Evolutionary conservation across 2,888 invertebrate genomes (phyloP), one percentile per base, ranked within the genome.

Genomic region (Parnassius apollo): DNA sequence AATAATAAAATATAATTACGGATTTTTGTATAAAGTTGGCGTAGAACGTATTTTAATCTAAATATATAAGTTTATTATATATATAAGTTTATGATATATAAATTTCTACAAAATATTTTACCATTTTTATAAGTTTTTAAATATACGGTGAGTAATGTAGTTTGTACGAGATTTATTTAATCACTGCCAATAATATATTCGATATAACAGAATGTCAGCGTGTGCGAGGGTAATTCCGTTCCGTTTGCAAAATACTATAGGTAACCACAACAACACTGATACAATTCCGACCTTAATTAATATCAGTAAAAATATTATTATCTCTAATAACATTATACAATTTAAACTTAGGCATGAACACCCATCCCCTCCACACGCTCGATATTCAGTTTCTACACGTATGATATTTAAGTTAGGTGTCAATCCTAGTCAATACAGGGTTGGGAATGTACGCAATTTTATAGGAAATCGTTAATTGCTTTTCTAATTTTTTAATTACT

Each of bases 361-460:
- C 9, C 11, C 44, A 3, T 12, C 18, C 13, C n/a, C 11, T 42
- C 1, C 8, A 18, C 11, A 13, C 11, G 3, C 44, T 10, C 18
- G 12, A 4, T 58, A 22, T 51, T 35, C 51, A 18, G 8, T 48
- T 57, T 50, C 25, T 56, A 42, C 42, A 22, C 54, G 7, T 62
- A 52, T 58, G 48, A 45, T 65, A 71, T 72, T 73, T 72, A 74
- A 70, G 64, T 74, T 81, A 83, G 77, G 84, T 83, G 82, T 83
- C 91, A 88, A 88, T 90, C 91, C 91, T 91, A 91, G 91, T 91
- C 91, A 90, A 76, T 75, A 83, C 86, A 88, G 89, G 91, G 89
- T 90, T 91, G 89, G 86, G 82, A 85, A 80, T 60, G 57, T 65
- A 60, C 65, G 54, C 65, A 63, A 66, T 67, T 66, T 57, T 59